phyloP scores from a whole-genome alignment of 2,797 vertebrate genomes.

The Tadarida brasiliensis region DNA sequence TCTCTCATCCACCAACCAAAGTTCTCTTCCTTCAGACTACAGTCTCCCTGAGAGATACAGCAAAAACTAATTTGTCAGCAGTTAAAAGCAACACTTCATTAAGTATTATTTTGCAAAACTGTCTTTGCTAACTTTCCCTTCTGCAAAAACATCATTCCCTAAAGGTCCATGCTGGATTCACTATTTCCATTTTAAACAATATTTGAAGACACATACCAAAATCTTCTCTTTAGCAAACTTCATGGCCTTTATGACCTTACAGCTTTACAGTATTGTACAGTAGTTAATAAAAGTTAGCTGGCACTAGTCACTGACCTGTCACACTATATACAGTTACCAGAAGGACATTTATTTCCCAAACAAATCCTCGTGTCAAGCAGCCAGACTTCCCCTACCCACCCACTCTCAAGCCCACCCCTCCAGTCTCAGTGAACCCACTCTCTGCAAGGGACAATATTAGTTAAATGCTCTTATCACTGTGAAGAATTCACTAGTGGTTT shows the following conservation, averaged over 20 bases:
- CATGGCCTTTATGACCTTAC: neutral
- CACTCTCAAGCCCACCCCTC: no score
- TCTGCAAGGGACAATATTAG: neutral
- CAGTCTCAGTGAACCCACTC: neutral
- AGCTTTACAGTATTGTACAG: neutral
- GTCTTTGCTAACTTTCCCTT: slow-evolving; percentile 18
- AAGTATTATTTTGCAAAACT: neutral
- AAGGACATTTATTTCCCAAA: neutral
- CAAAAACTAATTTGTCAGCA: neutral
- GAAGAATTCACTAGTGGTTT: neutral
- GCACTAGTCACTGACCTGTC: neutral
- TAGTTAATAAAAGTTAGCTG: neutral
- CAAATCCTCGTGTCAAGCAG: neutral
- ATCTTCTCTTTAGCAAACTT: neutral
- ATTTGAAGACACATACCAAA: neutral
- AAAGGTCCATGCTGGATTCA: neutral
- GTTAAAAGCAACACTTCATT: neutral
- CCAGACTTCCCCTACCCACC: neutral
- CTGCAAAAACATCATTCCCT: neutral
- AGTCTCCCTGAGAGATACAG: neutral
- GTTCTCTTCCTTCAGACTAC: neutral
- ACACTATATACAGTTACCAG: neutral
- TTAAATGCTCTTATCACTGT: neutral
- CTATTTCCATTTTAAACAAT: slow-evolving; percentile 2
- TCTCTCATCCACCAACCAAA: neutral